Percentiles rank a stretch among this genome's conserved stretches.
phyloP scores from a whole-genome alignment of 2,797 vertebrate genomes.

The Syncerus caffer region DNA sequence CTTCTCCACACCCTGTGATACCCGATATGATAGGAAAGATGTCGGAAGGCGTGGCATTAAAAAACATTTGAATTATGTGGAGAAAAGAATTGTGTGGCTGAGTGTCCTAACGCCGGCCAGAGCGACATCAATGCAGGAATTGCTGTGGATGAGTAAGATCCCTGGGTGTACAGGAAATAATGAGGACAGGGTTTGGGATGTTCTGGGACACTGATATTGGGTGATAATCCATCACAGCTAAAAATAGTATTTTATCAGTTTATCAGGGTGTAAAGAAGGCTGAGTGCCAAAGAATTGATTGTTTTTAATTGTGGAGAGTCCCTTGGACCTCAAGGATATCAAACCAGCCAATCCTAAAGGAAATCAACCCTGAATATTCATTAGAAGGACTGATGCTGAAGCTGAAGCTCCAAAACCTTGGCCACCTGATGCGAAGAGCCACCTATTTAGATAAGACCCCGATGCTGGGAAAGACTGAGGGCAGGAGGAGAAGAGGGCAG shows the following conservation, averaged over 20 bases:
- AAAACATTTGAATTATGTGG: not conserved
- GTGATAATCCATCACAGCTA: not conserved
- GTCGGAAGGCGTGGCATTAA: rapidly evolving
- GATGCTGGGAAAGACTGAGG: not conserved
- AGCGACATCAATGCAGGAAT: rapidly evolving
- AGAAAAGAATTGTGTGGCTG: not conserved
- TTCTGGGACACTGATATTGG: too few species aligned
- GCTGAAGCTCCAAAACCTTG: not conserved
- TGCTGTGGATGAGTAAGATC: not conserved
- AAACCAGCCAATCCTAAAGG: not conserved
- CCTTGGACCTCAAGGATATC: not conserved
- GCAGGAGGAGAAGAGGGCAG: not conserved
- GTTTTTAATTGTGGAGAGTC: not conserved
- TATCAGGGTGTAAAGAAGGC: not conserved
- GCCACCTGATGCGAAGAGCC: not conserved
- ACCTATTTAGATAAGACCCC: not conserved
- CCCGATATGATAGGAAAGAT: not conserved
- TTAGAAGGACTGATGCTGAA: not conserved
- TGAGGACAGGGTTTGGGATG: rapidly evolving
- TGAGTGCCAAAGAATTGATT: not conserved
- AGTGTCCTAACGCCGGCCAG: not conserved
- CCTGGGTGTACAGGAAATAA: rapidly evolving
- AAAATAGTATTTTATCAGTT: not conserved
- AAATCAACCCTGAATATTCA: not conserved
- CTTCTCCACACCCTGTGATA: not conserved